Evolutionary conservation across 1,140 invertebrate species (phyloP), one percentile per base, ranked within the genome.

Genomic region (Aphaenogaster floridana): DNA sequence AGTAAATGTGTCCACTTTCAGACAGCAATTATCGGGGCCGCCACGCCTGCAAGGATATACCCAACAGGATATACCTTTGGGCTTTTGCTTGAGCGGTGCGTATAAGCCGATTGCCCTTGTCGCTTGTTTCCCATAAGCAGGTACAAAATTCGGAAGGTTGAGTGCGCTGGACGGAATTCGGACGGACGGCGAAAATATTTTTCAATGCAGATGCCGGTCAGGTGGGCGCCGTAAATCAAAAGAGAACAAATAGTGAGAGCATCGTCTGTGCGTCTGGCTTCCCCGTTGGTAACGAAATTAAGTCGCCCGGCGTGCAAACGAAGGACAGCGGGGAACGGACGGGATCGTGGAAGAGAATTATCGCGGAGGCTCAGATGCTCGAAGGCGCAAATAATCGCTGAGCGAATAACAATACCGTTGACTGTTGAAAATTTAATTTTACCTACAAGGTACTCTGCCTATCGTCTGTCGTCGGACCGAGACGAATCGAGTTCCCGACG

Each of bases 171-270:
- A 0, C 13, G 50, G 64, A 81, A 87, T 87, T 80, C 63, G 28
- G 54, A 63, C 34, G 42, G 6, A 39, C 28, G 39, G 8, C 42
- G 13, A 64, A 86, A 78, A 86, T 78, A 78, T 52, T 63, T 79
- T 86, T 85, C 34, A 76, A 78, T 85, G 34, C 59, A 57, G 45
- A 48, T 48, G 34, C 52, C 36, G 74, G n/a, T 64, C 59, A 66
- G 57, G n/a, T 78, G 59, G 39, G 21, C 50, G 63, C 61, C 76
- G 17, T 86, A 86, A 86, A 79, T 86, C 59, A 86, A 66, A 66
- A 48, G 11, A 54, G 63, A 86, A 79, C 21, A 57, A 86, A 64
- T 64, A 76, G 48, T 28, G 45, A 68, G n/a, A 42, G 48, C 68
- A 54, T 54, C 50, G 74, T 78, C 59, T 77, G 50, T 42, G 50